A percentile compares a stretch with the other conserved stretches of the same genome.
Conservation (phyloP, 2,888 invertebrate species). For the Azorinus chamasolen region DNA sequence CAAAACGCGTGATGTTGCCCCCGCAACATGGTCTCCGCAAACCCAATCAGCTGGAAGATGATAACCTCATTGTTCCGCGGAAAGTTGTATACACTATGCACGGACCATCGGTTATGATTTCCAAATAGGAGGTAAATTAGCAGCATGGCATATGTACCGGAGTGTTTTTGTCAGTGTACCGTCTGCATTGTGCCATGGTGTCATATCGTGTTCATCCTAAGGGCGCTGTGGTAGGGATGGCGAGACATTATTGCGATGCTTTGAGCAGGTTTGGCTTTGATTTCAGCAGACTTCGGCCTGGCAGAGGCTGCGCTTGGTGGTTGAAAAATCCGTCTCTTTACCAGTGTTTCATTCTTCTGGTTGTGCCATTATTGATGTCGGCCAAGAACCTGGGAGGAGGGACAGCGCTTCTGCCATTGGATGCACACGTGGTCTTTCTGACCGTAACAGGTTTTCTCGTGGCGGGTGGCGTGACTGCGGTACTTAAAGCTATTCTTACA, state of each 20-base stretch:
- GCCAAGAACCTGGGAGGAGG: constrained; percentile 11
- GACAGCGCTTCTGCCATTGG: constrained; percentile 13
- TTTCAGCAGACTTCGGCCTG: not conserved
- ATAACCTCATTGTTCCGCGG: constrained; percentile 13
- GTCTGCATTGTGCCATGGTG: not conserved
- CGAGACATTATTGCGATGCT: no score
- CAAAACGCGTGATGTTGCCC: constrained; percentile 10
- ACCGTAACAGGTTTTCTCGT: constrained; percentile 24
- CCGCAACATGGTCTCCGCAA: constrained; percentile 4
- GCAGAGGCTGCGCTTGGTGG: not conserved
- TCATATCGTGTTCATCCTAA: not conserved
- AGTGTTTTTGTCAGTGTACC: not conserved
- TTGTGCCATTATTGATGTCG: constrained; percentile 23
- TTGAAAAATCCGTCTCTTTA: not conserved
- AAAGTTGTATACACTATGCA: not conserved
- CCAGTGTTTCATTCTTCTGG: not conserved
- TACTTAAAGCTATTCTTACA: constrained; percentile 19
- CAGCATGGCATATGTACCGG: constrained; percentile 6
- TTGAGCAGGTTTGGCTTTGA: no score
- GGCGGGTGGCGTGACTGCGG: not conserved
- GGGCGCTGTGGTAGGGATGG: constrained; percentile 12
- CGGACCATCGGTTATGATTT: constrained; percentile 9
- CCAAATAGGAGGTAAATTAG: constrained; percentile 15
- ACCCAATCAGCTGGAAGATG: constrained; percentile 10
- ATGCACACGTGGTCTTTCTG: not conserved